Evolutionary conservation across 2,888 invertebrate genomes (phyloP), one percentile per base, ranked within the genome.

Genomic region (Nomada hirtipes): DNA sequence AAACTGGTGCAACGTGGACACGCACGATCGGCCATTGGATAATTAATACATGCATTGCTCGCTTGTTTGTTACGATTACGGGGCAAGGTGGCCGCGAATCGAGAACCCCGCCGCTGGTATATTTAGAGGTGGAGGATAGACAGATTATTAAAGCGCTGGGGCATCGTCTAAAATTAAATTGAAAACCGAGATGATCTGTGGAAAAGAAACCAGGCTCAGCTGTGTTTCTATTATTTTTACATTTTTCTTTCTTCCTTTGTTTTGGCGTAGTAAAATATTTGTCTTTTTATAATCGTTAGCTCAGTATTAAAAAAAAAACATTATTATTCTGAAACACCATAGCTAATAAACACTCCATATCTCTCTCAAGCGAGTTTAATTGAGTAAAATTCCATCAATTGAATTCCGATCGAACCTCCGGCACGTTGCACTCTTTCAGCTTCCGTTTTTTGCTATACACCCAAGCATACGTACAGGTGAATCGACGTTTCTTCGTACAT

Each of bases 151-250:
- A 47, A 71, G 76, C 50, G 3, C 11, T 47, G 69, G 26, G 10
- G 10, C 11, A 11, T 36, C 36, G 13, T 42, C 29, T 79, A 78
- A 79, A 79, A 78, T 79, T 79, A 78, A 64, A 63, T 57, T 18
- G 63, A 57, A 69, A 68, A 61, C 42, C 36, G 11, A 20, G 55
- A 69, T 50, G n/a, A 13, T 36, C 18, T 3, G 18, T 13, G 18
- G 65, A 77, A 71, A 71, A 63, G 55, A 50, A 71, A 50, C 29
- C 13, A 9, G 53, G 26, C 10, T 18, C 50, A 10, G n/a, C 9
- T 36, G 13, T 36, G 20, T 42, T 11, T 26, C 15, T 2, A 15
- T 36, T 26, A 20, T 13, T 57, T 57, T 11, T 47, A 15, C 13
- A 47, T 47, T 13, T 0, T 15, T 47, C 4, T 36, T 26, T 26